Base-by-base conservation (phyloP, 1,140 invertebrate species). In the Drosophila ercepeae region DNA sequence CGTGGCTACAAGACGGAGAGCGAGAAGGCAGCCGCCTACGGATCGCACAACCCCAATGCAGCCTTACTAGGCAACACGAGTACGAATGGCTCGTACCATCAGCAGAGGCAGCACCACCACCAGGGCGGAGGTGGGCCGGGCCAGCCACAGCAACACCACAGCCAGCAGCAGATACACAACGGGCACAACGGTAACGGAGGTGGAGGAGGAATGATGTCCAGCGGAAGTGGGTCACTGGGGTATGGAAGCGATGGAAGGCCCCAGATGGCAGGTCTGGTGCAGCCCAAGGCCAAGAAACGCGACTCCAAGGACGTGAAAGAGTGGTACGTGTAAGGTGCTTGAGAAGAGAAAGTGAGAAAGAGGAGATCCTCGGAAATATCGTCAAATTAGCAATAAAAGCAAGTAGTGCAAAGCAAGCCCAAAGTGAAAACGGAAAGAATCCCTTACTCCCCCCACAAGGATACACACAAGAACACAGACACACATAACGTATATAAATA, bases 1-100 rank as follows among this genome's bases (percentile, higher is more conserved):
- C 94, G 95, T 9, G 96, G 95, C 13, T 98, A 98, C 90, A 98
- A 98, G 91, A 95, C 98, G 29, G 97, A 98, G 74, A 96, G 97
- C 83, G 95, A 95, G 70, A 96, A 96, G 89, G 94, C 93, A 16
- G 95, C 94, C 79, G 92, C 93, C 64, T 92, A 92, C 51, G 93
- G 94, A 1, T 95, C 95, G 59, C 95, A 96, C 32, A 95, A 95
- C 32, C 95, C 94, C 69, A 95, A 95, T 2, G 95, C 95, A 0
- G 91, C 96, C 4, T 91, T 96, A 1, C 94, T 95, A 9, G 90
- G 90, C 21, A 90, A 94, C 92, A 82, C 93, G 91, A 93, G 93
- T 92, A 91, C 74, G 25, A 79, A 90, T 23, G 81, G 90, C 21
- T 91, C 89, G 6, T 91, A 91, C 45, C 89, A 89, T 63, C 77